Percentiles rank a stretch among this genome's conserved stretches.
These are phyloP conservation scores for Alloplasta piceator DNA, from an alignment of 2,888 invertebrate species.

Conservation along the genomic window DNA sequence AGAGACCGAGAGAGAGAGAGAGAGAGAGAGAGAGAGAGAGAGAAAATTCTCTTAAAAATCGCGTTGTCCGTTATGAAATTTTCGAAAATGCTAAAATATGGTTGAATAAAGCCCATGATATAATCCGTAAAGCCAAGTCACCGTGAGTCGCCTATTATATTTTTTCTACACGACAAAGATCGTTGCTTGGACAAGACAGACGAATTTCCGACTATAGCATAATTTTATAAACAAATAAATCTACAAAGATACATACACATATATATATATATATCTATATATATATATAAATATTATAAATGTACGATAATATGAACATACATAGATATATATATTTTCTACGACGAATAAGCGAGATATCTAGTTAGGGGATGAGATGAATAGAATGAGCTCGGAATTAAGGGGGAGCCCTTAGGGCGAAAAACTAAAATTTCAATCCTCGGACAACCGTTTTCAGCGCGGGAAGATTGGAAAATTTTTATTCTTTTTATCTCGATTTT, in stretches of 20 bases:
- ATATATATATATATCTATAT: conserved; percentile 42
- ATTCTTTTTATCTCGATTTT: too few relatives aligned
- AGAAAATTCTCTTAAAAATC: not conserved
- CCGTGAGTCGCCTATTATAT: conserved; percentile 64
- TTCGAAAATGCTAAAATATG: not conserved
- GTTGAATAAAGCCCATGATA: not conserved
- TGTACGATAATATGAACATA: conserved; percentile 18
- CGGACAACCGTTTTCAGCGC: conserved; percentile 27
- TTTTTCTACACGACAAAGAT: conserved; percentile 62
- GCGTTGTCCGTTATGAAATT: conserved; percentile 24
- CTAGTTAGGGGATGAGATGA: conserved; percentile 32
- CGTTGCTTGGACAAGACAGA: conserved; percentile 56
- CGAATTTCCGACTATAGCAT: conserved; percentile 22
- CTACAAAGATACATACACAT: conserved; percentile 39
- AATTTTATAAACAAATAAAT: conserved; percentile 39
- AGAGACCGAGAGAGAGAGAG: not conserved
- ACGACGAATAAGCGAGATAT: conserved; percentile 40
- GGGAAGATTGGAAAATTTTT: too few relatives aligned
- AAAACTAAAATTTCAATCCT: conserved; percentile 6
- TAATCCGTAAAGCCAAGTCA: conserved; percentile 55
- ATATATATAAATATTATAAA: conserved; percentile 42
- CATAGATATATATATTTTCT: conserved; percentile 62
- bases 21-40: not conserved
- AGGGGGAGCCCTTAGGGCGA: not conserved
- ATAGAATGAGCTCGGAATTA: not conserved